Evolutionary conservation across 2,797 vertebrate species (phyloP).

Genomic region (Chanos chanos): DNA sequence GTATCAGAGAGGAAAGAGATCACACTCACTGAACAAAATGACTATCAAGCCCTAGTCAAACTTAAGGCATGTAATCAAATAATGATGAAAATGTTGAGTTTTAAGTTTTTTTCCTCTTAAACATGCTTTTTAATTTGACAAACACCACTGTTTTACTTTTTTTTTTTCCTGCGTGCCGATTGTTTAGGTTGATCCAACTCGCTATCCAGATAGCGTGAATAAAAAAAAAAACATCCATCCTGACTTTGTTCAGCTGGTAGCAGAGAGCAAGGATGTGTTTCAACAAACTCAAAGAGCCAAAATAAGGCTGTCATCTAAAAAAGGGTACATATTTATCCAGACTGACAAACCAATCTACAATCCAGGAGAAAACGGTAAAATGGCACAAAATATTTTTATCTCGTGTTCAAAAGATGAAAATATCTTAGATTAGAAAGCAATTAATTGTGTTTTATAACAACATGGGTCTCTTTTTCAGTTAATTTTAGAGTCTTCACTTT

Average conservation of each 20-base stretch:
- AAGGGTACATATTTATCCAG: constrained; percentile 69
- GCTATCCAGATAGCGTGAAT: background rate
- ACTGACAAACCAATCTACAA: constrained; percentile 70
- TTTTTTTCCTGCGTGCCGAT: constrained; percentile 5
- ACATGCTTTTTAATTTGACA: too few relatives aligned
- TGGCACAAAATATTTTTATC: too few relatives aligned
- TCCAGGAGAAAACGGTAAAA: constrained; percentile 58
- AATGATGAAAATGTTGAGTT: too few relatives aligned
- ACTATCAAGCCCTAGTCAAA: constrained; percentile 57
- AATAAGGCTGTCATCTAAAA: constrained; percentile 58
- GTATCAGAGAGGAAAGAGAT: constrained; percentile 42
- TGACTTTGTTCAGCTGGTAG: constrained; percentile 50
- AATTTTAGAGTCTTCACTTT: constrained; percentile 64
- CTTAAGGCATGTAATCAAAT: constrained; percentile 59
- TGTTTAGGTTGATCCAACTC: constrained; percentile 48
- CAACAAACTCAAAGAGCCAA: rapidly evolving
- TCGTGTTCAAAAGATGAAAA: too few relatives aligned
- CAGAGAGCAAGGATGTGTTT: constrained; percentile 42
- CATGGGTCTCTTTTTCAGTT: constrained; percentile 43
- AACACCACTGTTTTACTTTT: background rate
- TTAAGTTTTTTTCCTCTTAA: too few relatives aligned
- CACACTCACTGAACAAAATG: constrained; percentile 51
- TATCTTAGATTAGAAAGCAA: too few relatives aligned
- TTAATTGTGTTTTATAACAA: background rate
- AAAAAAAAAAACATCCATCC: too few relatives aligned